Base-by-base conservation (phyloP, 2,888 invertebrate genomes). In the Lutraria lutraria region DNA sequence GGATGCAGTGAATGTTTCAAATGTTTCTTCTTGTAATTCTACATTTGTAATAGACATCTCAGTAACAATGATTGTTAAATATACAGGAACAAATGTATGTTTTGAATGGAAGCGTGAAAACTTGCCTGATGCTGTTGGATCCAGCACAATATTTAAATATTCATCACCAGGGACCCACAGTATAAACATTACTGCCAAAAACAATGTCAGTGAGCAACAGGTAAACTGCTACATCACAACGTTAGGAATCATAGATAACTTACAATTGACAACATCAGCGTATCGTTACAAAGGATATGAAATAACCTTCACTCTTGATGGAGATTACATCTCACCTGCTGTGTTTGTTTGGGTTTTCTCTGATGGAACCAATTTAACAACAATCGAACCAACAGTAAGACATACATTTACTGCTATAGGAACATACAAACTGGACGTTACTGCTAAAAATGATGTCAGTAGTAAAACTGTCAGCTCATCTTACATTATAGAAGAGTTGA, bases 371-470 rank as follows among this genome's bases (percentile, higher is more conserved):
- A 85, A 88, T 79, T 53, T 76, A 12, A 83, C 76, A 4, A 92
- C 88, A 31, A 54, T 54, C 52, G 82, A 76, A n/a, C 87, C 91
- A 31, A 81, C 86, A 34, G 29, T 93, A n/a, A 76, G 86, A 13
- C 81, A 86, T 29, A 88, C 68, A 34, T 95, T 95, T 88, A 54
- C 90, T n/a, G 29, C 63, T n/a, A 83, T 92, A 21, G 93, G 92
- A 76, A 88, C 85, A 1, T 94, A 94, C 83, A 85, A 82, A 4
- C 83, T 94, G 31, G 82, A 80, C 4, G 92, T 95, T 12, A 90
- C 56, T 53, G 95, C 92, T 16, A 86, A 84, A 13, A 95, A 95
- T 90, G 87, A 82, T 21, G 93, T 95, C 60, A 95, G 94, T 80
- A 80, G 81, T 0, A 83, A 83, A 15, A 87, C 56, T 19, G 82